Evolutionary conservation across 2,797 vertebrate genomes (phyloP), one percentile per base, ranked within the genome.

Genomic region (Pangasius macronema): DNA sequence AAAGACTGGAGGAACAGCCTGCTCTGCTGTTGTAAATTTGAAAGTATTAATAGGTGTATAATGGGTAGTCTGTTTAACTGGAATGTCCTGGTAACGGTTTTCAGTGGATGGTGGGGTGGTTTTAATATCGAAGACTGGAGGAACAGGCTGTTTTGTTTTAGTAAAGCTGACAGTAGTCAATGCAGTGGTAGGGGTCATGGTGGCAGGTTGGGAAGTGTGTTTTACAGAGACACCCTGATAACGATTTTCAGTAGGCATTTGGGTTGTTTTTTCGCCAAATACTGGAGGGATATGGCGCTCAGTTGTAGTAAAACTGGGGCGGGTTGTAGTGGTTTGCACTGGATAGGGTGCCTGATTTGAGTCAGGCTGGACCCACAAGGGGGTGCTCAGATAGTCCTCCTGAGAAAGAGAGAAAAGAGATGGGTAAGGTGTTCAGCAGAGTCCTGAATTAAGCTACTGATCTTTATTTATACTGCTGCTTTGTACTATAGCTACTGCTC

Each of bases 251-350:
- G 0, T 84, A 68, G 83, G 27, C 22, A 89, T 86, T 75, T 42
- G 91, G 73, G 94, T 91, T 77, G 94, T 93, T 88, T 82, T 91
- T 70, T 92, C 68, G 46, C 36, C 93, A 36, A 94, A 91, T 86
- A 93, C 86, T 85, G 91, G 89, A 89, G 93, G 86, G 53, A 83
- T 3, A 53, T 92, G 93, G 16, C 93, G 91, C 57, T 90, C 92
- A 24, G 94, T 92, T 65, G 94, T 93, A 39, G 92, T 93, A 42
- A 42, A 89, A 0, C 73, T 86, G 3, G 92, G 75, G n/a, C 59
- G 75, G 46, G 61, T 63, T 33, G 91, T 88, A 82, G 91, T 88
- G 68, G 89, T 90, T 93, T 79, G 75, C 7, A 88, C 53, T 8
- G 84, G 85, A 75, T 89, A 61, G 0, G 90, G 85, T 55, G 91